Evolutionary conservation across 2,888 invertebrate species (phyloP).

Genomic region (Mellilla xanthometata): DNA sequence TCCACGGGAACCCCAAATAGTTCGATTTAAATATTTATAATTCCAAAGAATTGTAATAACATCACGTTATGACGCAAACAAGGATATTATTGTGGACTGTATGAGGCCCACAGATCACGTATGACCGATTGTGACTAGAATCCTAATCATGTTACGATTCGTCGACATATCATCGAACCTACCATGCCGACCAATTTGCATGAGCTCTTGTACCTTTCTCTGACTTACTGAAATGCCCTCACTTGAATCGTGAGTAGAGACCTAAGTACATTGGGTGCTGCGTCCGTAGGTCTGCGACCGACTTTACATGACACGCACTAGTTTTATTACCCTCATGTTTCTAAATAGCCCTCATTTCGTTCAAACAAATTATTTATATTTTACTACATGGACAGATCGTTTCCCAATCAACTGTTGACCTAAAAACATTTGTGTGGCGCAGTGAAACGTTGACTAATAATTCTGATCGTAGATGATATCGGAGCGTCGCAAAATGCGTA

Average conservation of each 20-base stretch:
- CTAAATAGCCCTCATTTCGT: conserved; percentile 81
- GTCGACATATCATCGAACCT: conserved; percentile 55
- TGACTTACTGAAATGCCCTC: conserved; percentile 27
- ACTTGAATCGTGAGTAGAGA: conserved; percentile 45
- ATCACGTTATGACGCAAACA: conserved; percentile 56
- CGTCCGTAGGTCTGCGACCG: conserved; percentile 66
- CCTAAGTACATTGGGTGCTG: conserved; percentile 50
- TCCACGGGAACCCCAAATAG: conserved; percentile 22
- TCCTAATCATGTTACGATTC: conserved; percentile 68
- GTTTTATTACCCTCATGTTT: conserved; percentile 83
- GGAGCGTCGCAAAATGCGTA: conserved; percentile 44
- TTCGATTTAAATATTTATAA: conserved; percentile 35
- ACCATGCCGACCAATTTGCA: conserved; percentile 44
- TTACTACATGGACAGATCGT: conserved; percentile 77
- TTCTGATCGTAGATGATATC: conserved; percentile 53
- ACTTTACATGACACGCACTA: conserved; percentile 78
- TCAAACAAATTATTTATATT: conserved; percentile 80
- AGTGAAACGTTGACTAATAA: conserved; percentile 74
- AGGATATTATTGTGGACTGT: conserved; percentile 49
- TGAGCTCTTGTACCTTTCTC: conserved; percentile 49
- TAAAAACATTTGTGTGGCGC: conserved; percentile 76
- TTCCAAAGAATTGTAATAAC: conserved; percentile 46
- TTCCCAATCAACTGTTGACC: conserved; percentile 79
- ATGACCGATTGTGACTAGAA: conserved; percentile 65
- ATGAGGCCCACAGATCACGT: conserved; percentile 70